These are phyloP conservation scores for Acanthosepion pharaonis DNA, from an alignment of 2,888 invertebrate species.

Conservation along the genomic window DNA sequence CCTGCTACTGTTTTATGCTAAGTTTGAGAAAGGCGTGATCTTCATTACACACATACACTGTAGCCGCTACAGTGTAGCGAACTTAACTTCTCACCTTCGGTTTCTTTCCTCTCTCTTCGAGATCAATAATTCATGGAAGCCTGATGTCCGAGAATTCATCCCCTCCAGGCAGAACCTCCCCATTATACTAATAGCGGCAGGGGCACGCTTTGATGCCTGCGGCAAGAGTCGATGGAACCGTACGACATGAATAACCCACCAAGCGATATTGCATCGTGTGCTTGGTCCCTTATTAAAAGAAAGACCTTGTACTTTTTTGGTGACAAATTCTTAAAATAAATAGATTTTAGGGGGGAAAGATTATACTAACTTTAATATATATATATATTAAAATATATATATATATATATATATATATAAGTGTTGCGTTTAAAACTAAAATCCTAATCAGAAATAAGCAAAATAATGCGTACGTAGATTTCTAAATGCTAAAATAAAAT, in stretches of 20 bases:
- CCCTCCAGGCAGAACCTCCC: neutral
- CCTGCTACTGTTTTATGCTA: neutral
- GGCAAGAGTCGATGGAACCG: neutral
- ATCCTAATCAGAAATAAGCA: no score
- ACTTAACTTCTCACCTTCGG: neutral
- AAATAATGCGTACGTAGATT: no score
- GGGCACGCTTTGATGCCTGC: neutral
- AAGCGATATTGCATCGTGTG: neutral
- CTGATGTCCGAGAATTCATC: neutral
- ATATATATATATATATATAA: no score
- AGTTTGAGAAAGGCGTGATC: neutral
- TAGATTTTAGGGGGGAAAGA: no score
- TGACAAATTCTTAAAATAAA: no score
- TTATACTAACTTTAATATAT: no score
- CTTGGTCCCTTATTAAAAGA: no score
- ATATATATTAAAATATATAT: no score
- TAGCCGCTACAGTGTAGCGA: no score
- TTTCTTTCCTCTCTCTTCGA: neutral
- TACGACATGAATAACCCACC: neutral
- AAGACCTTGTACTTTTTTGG: no score
- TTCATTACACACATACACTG: neutral
- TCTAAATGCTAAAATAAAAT: no score
- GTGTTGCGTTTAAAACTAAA: no score
- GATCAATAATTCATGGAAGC: neutral
- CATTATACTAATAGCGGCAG: neutral